These are phyloP conservation scores for Nephila pilipes DNA, from an alignment of 1,140 invertebrate species.

Conservation along the genomic window DNA sequence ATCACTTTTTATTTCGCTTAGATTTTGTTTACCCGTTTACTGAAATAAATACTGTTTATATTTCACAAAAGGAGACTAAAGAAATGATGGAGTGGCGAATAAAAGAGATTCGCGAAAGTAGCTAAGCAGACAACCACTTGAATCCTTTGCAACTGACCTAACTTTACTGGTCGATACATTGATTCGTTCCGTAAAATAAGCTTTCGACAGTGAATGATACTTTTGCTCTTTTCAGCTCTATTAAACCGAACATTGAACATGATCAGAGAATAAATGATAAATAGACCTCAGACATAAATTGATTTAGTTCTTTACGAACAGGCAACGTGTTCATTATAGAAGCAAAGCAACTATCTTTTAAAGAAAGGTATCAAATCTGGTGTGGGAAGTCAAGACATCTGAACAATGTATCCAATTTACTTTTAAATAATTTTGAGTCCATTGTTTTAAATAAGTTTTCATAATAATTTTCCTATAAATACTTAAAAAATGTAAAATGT, in stretches of 20 bases:
- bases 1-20: neutral
- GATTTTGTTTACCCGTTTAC: neutral
- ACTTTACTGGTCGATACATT: constrained; percentile 18
- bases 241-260: neutral
- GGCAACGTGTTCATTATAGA: neutral
- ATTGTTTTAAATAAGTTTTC: no score
- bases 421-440: no score
- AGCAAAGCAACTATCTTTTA: no score
- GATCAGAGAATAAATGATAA: neutral
- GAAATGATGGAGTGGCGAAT: neutral
- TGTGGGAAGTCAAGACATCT: no score
- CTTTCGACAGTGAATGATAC: constrained; percentile 14
- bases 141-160: constrained; percentile 3
- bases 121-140: constrained; percentile 19
- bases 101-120: neutral
- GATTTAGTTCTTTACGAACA: neutral
- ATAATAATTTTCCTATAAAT: no score
- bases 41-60: constrained; percentile 6
- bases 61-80: constrained; percentile 2
- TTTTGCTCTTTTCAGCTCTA: constrained; percentile 12
- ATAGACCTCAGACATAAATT: neutral
- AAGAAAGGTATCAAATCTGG: no score
- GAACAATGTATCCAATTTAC: no score
- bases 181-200: constrained; percentile 27
- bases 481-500: no score